Conservation (phyloP, 2,797 vertebrate genomes). For the Avahi laniger region DNA sequence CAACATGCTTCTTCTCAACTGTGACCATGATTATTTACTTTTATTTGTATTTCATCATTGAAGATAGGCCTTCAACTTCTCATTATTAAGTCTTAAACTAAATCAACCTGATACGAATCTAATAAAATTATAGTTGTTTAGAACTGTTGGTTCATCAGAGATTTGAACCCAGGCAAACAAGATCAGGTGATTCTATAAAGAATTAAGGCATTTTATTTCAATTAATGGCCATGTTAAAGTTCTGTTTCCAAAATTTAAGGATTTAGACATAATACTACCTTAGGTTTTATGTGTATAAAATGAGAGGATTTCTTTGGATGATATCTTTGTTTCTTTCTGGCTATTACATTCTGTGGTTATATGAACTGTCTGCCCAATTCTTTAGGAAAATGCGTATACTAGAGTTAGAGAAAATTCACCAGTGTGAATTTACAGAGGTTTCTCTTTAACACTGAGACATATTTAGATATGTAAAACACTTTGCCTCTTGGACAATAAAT, state of each 20-base stretch:
- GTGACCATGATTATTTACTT: slow-evolving; percentile 39
- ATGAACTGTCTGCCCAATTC: background rate
- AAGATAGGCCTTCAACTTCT: slow-evolving; percentile 41
- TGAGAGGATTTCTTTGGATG: background rate
- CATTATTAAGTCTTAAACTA: slow-evolving; percentile 48
- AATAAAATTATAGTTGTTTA: slow-evolving; percentile 60
- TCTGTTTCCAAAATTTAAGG: background rate
- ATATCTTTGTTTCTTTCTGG: background rate
- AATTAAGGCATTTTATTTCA: slow-evolving; percentile 31
- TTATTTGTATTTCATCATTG: slow-evolving; percentile 53
- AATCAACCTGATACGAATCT: slow-evolving; percentile 46
- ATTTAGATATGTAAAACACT: background rate
- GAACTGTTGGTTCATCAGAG: slow-evolving; percentile 3
- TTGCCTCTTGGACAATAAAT: background rate
- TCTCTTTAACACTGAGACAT: background rate
- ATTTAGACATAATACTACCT: background rate
- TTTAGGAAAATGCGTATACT: background rate
- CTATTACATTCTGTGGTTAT: background rate
- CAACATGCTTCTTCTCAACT: slow-evolving; percentile 44
- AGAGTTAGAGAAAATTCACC: background rate
- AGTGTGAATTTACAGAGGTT: background rate
- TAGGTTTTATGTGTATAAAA: background rate
- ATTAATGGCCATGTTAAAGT: background rate
- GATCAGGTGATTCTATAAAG: background rate
- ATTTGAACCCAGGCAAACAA: slow-evolving; percentile 48